Evolutionary conservation across 2,888 invertebrate genomes (phyloP), one percentile per base, ranked within the genome.

Genomic region (Tenodera sinensis): DNA sequence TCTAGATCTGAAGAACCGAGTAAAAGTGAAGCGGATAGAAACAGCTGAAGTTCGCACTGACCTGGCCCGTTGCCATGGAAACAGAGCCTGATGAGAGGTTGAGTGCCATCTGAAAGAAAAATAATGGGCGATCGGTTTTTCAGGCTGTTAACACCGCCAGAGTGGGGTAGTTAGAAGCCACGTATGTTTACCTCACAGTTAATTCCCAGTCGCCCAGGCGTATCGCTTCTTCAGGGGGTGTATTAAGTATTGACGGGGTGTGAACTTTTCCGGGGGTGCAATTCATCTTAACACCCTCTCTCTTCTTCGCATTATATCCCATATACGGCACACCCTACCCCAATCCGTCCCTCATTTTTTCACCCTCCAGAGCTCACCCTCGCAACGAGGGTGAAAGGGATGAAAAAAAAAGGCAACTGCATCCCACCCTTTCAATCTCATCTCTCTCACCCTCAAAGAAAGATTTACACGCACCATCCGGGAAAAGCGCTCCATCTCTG

Each of bases 401-500:
- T 34, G 30, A 83, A 28, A 83, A 28, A 42, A n/a, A 28, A 47
- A 34, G 27, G 85, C 85, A 34, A 71, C 54, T 83, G 83, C 28
- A 83, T n/a, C 28, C 83, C 28, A 83, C 28, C 83, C 71, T 82
- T 83, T 89, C 83, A 86, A 85, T 81, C 81, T 34, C 82, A 71
- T 89, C 83, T 89, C 83, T 89, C 89, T 89, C 89, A 83, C 90
- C 90, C 88, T 88, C 85, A 89, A 87, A 90, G 90, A 90, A 90
- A 90, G 90, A 90, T 90, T 90, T 90, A 90, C 90, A 90, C 90
- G 88, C 82, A 47, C 84, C 88, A 30, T 47, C 54, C 87, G 54
- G 54, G 54, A 25, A 71, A 71, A 71, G 54, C 54, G 54, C 54
- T 71, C 88, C 87, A 88, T 87, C 85, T 88, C 34, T 86, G 84